Evolutionary conservation across 2,113 vertebrate species (phyloP).

Genomic region (Podarcis cretensis): DNA sequence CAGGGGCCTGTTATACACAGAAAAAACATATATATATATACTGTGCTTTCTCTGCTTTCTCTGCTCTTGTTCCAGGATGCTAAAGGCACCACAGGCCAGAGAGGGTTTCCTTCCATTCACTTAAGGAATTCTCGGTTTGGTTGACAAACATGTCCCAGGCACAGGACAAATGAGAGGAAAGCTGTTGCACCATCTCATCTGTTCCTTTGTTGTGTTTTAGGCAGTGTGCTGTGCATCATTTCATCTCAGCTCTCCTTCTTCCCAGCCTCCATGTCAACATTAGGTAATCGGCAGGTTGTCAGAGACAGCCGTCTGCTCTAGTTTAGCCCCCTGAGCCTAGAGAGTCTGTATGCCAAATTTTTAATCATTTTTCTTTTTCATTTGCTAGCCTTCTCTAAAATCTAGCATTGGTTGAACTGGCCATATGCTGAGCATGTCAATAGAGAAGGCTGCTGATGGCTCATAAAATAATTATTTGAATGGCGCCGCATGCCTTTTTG

Average conservation of each 20-base stretch:
- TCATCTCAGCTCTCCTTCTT: slow-evolving; percentile 34
- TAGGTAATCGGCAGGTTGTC: slow-evolving; percentile 56
- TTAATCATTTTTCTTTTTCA: slow-evolving; percentile 48
- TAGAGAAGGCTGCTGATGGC: slow-evolving; percentile 38
- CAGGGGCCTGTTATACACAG: too few relatives aligned
- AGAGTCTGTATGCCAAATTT: slow-evolving; percentile 34
- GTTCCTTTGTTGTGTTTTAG: not conserved
- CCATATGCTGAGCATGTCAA: slow-evolving; percentile 47
- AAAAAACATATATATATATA: not conserved
- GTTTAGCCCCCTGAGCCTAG: slow-evolving; percentile 46
- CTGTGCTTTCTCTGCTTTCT: not conserved
- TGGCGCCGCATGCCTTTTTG: slow-evolving; percentile 46
- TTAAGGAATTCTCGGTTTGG: slow-evolving; percentile 31
- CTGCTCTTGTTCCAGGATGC: slow-evolving; percentile 34
- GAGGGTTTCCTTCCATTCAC: not conserved
- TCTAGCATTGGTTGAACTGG: slow-evolving; percentile 36
- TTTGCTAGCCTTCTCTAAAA: slow-evolving; percentile 45
- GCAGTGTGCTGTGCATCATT: slow-evolving; percentile 18
- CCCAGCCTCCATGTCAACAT: slow-evolving; percentile 30
- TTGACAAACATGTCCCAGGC: slow-evolving; percentile 9
- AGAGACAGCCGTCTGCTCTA: slow-evolving; percentile 31
- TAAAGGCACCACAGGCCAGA: not conserved
- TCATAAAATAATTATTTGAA: slow-evolving; percentile 68
- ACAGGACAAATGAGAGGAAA: slow-evolving; percentile 2
- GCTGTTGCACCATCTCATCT: not conserved